A percentile compares a stretch with the other conserved stretches of the same genome.
These are phyloP conservation scores for Stenoptilia bipunctidactyla DNA, from an alignment of 2,888 invertebrate genomes.

Conservation along the genomic window DNA sequence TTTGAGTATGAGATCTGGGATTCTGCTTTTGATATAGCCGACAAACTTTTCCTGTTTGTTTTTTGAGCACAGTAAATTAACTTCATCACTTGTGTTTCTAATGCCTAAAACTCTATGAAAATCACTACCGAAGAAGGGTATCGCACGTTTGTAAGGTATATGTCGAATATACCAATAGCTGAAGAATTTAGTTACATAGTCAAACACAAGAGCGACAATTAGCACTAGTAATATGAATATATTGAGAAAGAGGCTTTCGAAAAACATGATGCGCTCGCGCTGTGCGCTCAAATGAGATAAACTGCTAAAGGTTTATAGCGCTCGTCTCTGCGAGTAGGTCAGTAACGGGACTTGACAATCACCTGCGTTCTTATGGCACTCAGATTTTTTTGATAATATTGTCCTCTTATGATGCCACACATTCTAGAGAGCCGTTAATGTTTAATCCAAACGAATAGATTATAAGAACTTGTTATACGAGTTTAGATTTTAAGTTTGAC, in stretches of 20 bases:
- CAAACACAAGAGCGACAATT: constrained; percentile 44
- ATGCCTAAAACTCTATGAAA: constrained; percentile 47
- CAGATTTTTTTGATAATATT: too few species aligned
- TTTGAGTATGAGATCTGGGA: constrained; percentile 57
- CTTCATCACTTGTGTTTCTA: constrained; percentile 44
- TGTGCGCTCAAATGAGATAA: neutral
- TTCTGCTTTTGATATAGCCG: constrained; percentile 51
- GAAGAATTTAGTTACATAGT: constrained; percentile 60
- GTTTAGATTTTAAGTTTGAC: too few species aligned
- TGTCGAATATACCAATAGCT: constrained; percentile 63
- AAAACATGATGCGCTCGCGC: constrained; percentile 54
- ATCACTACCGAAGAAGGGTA: constrained; percentile 55
- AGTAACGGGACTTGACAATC: constrained; percentile 40
- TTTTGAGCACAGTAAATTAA: constrained; percentile 36
- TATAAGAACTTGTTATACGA: too few species aligned
- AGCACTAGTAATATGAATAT: constrained; percentile 33
- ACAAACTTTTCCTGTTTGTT: constrained; percentile 45
- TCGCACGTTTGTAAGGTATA: constrained; percentile 41
- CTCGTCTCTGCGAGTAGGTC: constrained; percentile 37
- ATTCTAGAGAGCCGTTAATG: too few species aligned
- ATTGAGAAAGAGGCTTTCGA: constrained; percentile 58
- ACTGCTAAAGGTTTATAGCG: constrained; percentile 35
- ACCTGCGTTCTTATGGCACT: constrained; percentile 13
- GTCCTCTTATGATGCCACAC: too few species aligned
- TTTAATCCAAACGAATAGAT: too few species aligned